Base-by-base conservation (phyloP, 1,140 invertebrate genomes). In the Drosophila simulans region DNA sequence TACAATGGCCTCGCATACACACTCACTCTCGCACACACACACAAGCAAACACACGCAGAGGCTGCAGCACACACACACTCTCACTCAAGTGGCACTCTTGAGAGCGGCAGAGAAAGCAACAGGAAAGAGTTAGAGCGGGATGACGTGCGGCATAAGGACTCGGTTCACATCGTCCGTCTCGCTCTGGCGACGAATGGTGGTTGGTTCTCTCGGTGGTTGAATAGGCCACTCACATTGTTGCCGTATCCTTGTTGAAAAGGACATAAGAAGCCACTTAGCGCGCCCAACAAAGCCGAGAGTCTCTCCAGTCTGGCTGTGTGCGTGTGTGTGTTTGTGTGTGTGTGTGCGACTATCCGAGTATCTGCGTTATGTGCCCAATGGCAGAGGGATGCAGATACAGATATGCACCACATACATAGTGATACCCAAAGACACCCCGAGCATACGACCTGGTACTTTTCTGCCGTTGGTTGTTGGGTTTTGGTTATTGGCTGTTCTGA, bases 261-360 rank as follows among this genome's bases (percentile, higher is more conserved):
- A 91, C 90, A 91, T 91, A 83, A 91, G 90, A 91, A 91, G 90
- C 90, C 90, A 91, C 90, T 91, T 91, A 91, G 80, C 76, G 64
- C 66, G 66, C 80, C 73, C 80, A 81, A 81, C 80, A 83, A 78
- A 52, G 58, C 77, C 85, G 83, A 86, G 77, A 86, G 82, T 65
- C 77, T 85, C 81, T 84, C 72, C 55, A 80, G 43, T 42, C 20
- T 8, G 13, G 8, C 20, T 13, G 7, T 35, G 11, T 45, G 2
- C 4, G 17, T 27, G 27, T 51, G 17, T 40, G 25, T 15, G 27
- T 11, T 12, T 51, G 48, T 22, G 58, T 53, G 20, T 46, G 12
- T 37, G 10, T 15, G 48, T 66, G 39, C 11, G 31, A 27, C 25
- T 27, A 27, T 27, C 25, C 2, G 31, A 27, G n/a, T 31, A 53